phyloP scores from a whole-genome alignment of 2,888 invertebrate genomes.

The Stenurella melanura region DNA sequence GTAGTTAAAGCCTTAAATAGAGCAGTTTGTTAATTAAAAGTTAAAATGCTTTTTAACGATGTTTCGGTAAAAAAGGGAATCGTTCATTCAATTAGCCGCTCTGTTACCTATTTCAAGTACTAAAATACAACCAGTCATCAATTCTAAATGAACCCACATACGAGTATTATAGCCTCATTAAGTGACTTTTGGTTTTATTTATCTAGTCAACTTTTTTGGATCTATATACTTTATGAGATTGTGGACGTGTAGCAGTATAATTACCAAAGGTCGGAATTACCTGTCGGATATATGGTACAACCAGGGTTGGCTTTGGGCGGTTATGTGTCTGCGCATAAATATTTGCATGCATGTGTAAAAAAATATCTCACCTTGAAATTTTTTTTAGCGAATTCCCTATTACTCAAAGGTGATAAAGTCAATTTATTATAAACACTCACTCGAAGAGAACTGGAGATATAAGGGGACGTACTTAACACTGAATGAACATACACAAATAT shows the following conservation, averaged over 20 bases:
- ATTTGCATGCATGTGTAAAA: no score
- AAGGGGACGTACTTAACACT: no score
- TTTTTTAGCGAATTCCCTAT: no score
- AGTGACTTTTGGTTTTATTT: neutral
- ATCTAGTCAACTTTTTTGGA: neutral
- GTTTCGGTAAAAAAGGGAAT: neutral
- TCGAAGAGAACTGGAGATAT: no score
- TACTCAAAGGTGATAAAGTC: no score
- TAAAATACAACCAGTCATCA: neutral
- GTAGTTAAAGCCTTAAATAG: neutral
- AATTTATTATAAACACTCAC: no score
- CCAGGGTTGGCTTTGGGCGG: no score
- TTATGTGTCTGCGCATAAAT: no score
- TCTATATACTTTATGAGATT: neutral
- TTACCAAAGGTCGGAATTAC: no score
- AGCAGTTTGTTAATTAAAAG: neutral
- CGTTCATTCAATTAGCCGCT: neutral
- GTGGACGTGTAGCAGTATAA: neutral
- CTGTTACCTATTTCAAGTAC: neutral
- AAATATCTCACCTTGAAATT: no score
- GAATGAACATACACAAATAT: no score
- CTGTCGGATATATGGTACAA: no score
- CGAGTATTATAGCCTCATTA: neutral
- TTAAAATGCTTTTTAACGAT: neutral
- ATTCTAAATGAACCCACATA: neutral